Conservation (phyloP, 2,113 vertebrate species). For the Cygnus atratus region DNA sequence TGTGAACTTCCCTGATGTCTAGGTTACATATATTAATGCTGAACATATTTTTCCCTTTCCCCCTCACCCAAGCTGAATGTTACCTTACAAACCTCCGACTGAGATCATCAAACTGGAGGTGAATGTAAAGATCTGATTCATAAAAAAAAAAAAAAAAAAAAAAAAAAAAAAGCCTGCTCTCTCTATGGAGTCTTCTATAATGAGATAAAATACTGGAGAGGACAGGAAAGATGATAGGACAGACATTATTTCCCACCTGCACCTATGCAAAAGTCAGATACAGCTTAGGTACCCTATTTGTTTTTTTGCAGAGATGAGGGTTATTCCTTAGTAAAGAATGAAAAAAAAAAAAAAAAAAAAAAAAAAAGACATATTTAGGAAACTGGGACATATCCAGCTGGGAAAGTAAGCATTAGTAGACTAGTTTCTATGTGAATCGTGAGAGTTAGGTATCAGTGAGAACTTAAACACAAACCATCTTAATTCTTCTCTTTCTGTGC, state of each 20-base stretch:
- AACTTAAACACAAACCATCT: background rate
- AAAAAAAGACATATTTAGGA: too few species aligned
- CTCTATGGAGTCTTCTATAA: background rate
- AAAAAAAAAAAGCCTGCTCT: too few species aligned
- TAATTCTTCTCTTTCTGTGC: background rate
- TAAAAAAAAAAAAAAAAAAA: background rate
- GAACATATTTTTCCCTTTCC: background rate
- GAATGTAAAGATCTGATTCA: background rate
- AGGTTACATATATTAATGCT: background rate
- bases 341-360: background rate
- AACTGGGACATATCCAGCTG: background rate
- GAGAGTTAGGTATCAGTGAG: background rate
- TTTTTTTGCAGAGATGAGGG: background rate
- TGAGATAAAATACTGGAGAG: background rate
- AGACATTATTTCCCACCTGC: background rate
- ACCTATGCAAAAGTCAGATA: background rate
- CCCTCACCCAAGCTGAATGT: background rate
- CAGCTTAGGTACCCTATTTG: background rate
- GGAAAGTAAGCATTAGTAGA: rapidly evolving
- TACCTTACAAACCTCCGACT: background rate
- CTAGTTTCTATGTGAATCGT: background rate
- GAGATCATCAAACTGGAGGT: background rate
- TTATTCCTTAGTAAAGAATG: rapidly evolving
- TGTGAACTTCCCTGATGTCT: background rate
- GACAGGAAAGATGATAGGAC: background rate